A percentile compares a stretch with the other conserved stretches of the same genome.
Conservation (phyloP, 30 jellyfish, hydroid and myxozoan species). For the Cassiopea xamachana region DNA sequence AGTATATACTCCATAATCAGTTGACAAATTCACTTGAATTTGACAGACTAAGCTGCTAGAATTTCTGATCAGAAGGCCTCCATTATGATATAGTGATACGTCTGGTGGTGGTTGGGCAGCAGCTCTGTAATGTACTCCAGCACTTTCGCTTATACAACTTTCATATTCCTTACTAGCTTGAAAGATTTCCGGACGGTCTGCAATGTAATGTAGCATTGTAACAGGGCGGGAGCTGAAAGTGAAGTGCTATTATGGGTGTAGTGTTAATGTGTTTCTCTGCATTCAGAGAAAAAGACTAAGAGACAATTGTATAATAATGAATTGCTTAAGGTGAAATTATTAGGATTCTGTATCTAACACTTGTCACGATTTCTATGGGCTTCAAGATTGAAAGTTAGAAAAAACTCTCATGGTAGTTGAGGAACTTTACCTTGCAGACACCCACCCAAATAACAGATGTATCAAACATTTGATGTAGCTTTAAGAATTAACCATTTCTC, state of each 20-base stretch:
- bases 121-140: background rate
- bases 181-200: background rate
- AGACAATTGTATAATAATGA: too few relatives aligned
- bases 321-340: too few relatives aligned
- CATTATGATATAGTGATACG: background rate
- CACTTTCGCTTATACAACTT: background rate
- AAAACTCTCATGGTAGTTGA: too few relatives aligned
- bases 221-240: background rate
- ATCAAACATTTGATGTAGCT: too few relatives aligned
- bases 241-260: background rate
- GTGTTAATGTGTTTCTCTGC: background rate
- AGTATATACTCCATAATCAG: background rate
- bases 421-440: too few relatives aligned
- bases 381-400: too few relatives aligned
- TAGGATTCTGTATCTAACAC: too few relatives aligned
- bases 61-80: background rate
- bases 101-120: background rate
- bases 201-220: background rate
- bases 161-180: background rate
- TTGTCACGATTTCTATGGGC: too few relatives aligned
- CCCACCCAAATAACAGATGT: too few relatives aligned
- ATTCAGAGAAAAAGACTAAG: too few relatives aligned
- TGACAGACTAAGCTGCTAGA: background rate
- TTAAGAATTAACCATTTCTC: too few relatives aligned
- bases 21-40: background rate